These are phyloP conservation scores for Plebejus melissa DNA, from an alignment of 2,888 invertebrate genomes.

Conservation along the genomic window DNA sequence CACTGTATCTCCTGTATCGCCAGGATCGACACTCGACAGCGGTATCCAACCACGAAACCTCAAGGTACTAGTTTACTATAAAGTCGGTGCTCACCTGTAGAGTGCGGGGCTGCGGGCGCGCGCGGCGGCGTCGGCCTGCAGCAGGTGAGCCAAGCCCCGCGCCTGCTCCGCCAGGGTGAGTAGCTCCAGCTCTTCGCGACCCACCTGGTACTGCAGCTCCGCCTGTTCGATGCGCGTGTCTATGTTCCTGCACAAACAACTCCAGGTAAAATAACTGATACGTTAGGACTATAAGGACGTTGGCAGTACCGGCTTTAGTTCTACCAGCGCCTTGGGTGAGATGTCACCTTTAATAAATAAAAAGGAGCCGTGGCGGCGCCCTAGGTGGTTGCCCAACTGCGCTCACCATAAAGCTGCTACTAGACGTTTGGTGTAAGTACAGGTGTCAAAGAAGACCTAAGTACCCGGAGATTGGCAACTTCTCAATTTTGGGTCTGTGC, in stretches of 20 bases:
- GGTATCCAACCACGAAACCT: too few relatives aligned
- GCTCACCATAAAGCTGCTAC: too few relatives aligned
- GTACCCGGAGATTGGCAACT: too few relatives aligned
- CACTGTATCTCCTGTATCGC: too few relatives aligned
- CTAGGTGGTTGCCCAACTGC: too few relatives aligned
- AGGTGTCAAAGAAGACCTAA: too few relatives aligned
- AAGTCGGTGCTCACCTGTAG: constrained; percentile 69
- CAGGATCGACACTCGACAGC: too few relatives aligned
- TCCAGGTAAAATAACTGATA: not conserved
- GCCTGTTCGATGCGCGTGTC: constrained; percentile 94
- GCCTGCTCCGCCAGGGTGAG: constrained; percentile 91
- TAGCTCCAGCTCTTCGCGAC: constrained; percentile 92
- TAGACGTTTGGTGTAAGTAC: too few relatives aligned
- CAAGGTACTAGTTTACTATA: not conserved
- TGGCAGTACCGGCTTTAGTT: not conserved
- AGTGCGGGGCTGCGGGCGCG: constrained; percentile 76
- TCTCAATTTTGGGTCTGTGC: too few relatives aligned
- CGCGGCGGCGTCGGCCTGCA: constrained; percentile 80
- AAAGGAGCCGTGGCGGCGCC: too few relatives aligned
- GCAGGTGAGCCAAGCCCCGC: constrained; percentile 86
- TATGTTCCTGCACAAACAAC: constrained; percentile 83
- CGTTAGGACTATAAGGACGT: not conserved
- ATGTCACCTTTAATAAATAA: too few relatives aligned
- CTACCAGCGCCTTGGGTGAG: too few relatives aligned
- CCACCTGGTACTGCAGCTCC: constrained; percentile 92